phyloP scores from a whole-genome alignment of 2,113 vertebrate species.

The Trinectes maculatus region DNA sequence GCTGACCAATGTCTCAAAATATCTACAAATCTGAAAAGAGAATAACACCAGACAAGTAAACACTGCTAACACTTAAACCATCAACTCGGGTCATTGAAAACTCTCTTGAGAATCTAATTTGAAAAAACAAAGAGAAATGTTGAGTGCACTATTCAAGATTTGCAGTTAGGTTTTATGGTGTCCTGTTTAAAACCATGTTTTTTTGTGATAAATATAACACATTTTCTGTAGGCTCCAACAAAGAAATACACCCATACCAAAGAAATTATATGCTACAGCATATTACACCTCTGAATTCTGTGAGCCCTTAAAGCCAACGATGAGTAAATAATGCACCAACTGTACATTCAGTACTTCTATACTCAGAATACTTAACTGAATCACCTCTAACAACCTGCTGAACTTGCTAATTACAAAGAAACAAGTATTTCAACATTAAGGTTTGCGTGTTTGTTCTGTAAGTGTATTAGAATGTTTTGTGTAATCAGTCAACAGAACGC shows the following conservation, averaged over 20 bases:
- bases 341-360: too few species aligned
- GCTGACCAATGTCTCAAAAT: too few species aligned
- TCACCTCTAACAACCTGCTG: background rate
- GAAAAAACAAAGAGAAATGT: background rate
- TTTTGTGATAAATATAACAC: too few species aligned
- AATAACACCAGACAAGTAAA: background rate
- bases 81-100: background rate
- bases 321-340: background rate
- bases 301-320: background rate
- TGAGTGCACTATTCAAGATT: background rate
- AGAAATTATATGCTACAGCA: too few species aligned
- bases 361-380: constrained; percentile 2
- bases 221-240: too few species aligned
- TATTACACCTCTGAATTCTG: background rate
- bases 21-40: too few species aligned
- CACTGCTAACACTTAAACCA: background rate
- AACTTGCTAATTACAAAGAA: background rate
- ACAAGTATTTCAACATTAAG: background rate
- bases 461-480: background rate
- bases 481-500: background rate
- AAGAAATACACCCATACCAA: background rate
- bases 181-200: too few species aligned
- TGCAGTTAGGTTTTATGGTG: too few species aligned
- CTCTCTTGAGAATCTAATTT: background rate
- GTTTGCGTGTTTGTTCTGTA: background rate